Percentiles rank a stretch among this genome's conserved stretches.
Conservation (phyloP, 2,113 vertebrate genomes). For the Percina caprodes region DNA sequence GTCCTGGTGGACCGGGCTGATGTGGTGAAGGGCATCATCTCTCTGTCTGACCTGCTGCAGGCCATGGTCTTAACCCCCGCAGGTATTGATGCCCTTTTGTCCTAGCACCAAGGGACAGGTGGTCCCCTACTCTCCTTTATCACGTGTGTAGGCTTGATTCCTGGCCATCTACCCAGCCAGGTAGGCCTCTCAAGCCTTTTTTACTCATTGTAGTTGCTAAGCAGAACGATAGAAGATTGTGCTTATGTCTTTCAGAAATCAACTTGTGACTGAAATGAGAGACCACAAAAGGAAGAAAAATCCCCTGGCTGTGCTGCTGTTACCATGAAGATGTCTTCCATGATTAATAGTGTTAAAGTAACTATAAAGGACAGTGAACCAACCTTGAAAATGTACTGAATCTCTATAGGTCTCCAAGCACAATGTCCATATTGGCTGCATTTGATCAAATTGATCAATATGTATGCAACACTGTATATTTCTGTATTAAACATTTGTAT, state of each 20-base stretch:
- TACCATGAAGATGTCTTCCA: slow-evolving; percentile 15
- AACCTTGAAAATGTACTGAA: neutral
- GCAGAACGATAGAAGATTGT: neutral
- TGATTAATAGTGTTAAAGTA: neutral
- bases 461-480: slow-evolving; percentile 28
- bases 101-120: slow-evolving; percentile 76
- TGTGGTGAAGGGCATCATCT: slow-evolving; percentile 91
- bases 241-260: slow-evolving; percentile 63
- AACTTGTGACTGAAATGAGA: slow-evolving; percentile 9
- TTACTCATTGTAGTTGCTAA: neutral
- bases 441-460: slow-evolving; percentile 71
- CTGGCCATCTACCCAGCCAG: slow-evolving; percentile 14
- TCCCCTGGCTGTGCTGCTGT: slow-evolving; percentile 31
- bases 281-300: neutral
- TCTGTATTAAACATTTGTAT: slow-evolving; percentile 61
- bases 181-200: slow-evolving; percentile 38
- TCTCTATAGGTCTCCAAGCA: neutral
- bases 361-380: slow-evolving; percentile 4
- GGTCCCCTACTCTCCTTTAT: slow-evolving; percentile 2
- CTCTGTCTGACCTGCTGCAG: slow-evolving; percentile 97
- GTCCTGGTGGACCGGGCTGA: slow-evolving; percentile 91
- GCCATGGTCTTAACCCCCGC: slow-evolving; percentile 94
- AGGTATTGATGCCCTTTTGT: slow-evolving; percentile 91
- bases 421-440: slow-evolving; percentile 15
- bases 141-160: slow-evolving; percentile 24